Evolutionary conservation across 1,140 invertebrate genomes (phyloP).

Genomic region (Anastrepha obliqua): DNA sequence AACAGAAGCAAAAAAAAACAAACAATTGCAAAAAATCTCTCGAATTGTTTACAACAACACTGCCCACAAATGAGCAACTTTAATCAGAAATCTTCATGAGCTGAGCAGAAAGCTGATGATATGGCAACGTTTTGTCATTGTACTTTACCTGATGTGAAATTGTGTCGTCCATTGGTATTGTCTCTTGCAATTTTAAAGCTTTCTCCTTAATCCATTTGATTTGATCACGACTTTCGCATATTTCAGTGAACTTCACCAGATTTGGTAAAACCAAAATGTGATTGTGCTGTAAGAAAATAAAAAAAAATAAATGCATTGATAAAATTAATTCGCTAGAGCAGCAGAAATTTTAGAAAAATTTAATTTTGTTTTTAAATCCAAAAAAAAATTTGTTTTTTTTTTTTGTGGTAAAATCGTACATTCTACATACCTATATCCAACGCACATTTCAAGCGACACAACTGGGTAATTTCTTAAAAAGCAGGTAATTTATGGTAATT

Average conservation of each 20-base stretch:
- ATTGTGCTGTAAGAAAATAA: conserved; percentile 64
- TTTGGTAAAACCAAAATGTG: conserved; percentile 70
- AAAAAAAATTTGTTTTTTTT: too few species aligned
- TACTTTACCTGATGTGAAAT: conserved; percentile 71
- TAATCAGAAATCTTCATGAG: neutral
- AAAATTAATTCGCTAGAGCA: too few species aligned
- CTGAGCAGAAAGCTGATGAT: neutral
- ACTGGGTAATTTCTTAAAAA: too few species aligned
- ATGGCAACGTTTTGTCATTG: neutral
- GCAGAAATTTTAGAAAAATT: too few species aligned
- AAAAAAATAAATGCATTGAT: neutral
- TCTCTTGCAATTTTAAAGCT: conserved; percentile 68
- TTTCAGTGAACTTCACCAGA: conserved; percentile 72
- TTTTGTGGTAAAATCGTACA: too few species aligned
- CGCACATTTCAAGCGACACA: too few species aligned
- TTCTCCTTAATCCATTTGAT: conserved; percentile 73
- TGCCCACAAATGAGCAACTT: neutral
- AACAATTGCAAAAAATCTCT: too few species aligned
- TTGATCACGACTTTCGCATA: conserved; percentile 73
- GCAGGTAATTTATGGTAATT: too few species aligned
- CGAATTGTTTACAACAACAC: neutral
- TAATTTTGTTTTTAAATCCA: too few species aligned
- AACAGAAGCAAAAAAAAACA: too few species aligned
- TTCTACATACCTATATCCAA: too few species aligned
- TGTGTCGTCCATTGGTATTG: conserved; percentile 72